A percentile compares a stretch with the other conserved stretches of the same genome.
These are phyloP conservation scores for Salvelinus fontinalis DNA, from an alignment of 2,113 vertebrate species.

Conservation along the genomic window DNA sequence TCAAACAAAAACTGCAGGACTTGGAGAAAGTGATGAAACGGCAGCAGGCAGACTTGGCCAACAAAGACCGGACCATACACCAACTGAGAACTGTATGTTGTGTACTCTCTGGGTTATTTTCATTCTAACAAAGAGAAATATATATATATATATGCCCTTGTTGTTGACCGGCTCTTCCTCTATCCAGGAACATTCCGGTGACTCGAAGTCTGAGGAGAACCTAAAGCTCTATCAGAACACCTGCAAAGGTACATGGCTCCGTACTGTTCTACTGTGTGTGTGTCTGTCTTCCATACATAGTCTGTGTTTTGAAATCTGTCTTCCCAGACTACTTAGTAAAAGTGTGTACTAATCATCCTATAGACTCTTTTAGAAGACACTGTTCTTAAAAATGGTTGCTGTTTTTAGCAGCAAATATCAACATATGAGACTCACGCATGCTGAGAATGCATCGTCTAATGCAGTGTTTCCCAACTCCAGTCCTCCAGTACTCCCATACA, in stretches of 20 bases:
- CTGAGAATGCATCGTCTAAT: too few relatives aligned
- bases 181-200: conserved; percentile 74
- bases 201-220: conserved; percentile 46
- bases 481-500: too few relatives aligned
- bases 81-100: conserved; percentile 75
- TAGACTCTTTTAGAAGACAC: too few relatives aligned
- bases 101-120: background rate
- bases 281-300: background rate
- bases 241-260: conserved; percentile 73
- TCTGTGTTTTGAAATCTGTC: too few relatives aligned
- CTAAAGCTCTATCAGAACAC: conserved; percentile 74
- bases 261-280: background rate
- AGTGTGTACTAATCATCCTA: too few relatives aligned
- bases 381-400: too few relatives aligned
- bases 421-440: too few relatives aligned
- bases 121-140: conserved; percentile 8
- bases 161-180: too few relatives aligned
- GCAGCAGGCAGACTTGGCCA: conserved; percentile 75
- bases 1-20: conserved; percentile 80
- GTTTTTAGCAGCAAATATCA: too few relatives aligned
- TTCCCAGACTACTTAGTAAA: too few relatives aligned
- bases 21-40: conserved; percentile 81
- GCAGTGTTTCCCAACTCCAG: too few relatives aligned
- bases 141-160: background rate
- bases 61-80: conserved; percentile 82